phyloP scores from a whole-genome alignment of 2,797 vertebrate genomes.

The Cetoscarus ocellatus region DNA sequence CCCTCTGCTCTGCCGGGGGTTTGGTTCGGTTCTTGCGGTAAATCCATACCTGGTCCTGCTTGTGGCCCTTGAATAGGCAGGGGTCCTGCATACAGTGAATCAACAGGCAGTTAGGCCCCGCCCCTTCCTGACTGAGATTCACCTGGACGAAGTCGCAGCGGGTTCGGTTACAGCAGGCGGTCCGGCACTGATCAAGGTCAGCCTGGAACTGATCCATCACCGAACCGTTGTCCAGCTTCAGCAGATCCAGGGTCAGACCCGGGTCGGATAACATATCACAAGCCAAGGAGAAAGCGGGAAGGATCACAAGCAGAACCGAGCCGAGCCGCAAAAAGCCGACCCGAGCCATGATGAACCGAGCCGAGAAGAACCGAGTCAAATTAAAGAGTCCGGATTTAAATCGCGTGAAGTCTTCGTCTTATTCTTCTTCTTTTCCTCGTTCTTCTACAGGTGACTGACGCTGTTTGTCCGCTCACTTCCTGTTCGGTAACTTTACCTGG shows the following conservation, averaged over 20 bases:
- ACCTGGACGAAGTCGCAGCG: conserved; percentile 66
- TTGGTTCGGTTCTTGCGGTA: conserved; percentile 35
- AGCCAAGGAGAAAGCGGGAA: background rate
- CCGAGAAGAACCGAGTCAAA: no score
- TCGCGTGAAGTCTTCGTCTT: no score
- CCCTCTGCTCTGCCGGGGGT: no score
- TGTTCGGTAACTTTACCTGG: conserved; percentile 45
- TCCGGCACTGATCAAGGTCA: conserved; percentile 29
- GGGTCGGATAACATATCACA: conserved; percentile 57
- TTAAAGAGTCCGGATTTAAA: no score
- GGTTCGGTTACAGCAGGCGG: conserved; percentile 48
- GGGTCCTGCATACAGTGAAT: no score
- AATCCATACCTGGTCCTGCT: conserved; percentile 8
- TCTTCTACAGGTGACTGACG: background rate
- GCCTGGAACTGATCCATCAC: background rate
- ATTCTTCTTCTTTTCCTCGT: no score
- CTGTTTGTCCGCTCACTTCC: conserved; percentile 48
- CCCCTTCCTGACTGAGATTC: background rate
- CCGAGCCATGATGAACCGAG: background rate
- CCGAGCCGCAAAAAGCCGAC: background rate
- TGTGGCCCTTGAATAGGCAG: no score
- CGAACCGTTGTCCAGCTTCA: background rate
- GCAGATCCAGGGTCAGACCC: conserved; percentile 2
- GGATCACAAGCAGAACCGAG: conserved; percentile 7
- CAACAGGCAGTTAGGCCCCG: no score